These are phyloP conservation scores for Indicator indicator DNA, from an alignment of 2,113 vertebrate species.

Conservation along the genomic window DNA sequence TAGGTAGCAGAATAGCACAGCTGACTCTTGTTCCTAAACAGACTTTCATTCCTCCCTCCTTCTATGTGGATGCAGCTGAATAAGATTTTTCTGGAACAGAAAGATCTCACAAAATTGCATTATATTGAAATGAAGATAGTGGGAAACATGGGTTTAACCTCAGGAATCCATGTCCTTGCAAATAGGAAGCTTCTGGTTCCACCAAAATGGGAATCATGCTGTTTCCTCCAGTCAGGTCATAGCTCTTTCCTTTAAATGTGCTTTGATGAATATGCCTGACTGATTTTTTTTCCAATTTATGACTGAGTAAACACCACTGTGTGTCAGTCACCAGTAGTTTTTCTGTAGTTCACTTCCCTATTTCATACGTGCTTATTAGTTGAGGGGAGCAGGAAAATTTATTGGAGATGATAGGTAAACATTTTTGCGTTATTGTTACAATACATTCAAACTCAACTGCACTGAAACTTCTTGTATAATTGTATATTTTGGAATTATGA, in stretches of 20 bases:
- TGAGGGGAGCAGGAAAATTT: not conserved
- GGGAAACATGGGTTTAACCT: not conserved
- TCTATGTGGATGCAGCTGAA: not conserved
- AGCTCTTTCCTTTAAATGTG: not conserved
- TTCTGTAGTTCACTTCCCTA: not conserved
- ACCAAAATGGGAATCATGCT: not conserved
- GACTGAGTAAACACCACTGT: not conserved
- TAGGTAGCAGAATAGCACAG: not conserved
- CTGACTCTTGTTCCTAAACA: not conserved
- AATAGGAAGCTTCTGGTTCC: not conserved
- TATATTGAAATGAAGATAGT: not conserved
- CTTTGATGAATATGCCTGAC: not conserved
- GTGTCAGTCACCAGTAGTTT: not conserved
- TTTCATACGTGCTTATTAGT: not conserved
- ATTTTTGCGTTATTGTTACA: not conserved
- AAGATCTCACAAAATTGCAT: not conserved
- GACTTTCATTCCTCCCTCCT: not conserved
- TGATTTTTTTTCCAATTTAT: not conserved
- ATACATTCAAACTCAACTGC: accelerated
- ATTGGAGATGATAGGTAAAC: not conserved
- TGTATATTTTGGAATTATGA: not conserved
- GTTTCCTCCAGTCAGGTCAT: not conserved
- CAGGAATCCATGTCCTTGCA: not conserved
- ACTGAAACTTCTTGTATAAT: accelerated
- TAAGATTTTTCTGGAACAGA: not conserved